Evolutionary conservation across 2,797 vertebrate species (phyloP).

Genomic region (Oophaga sylvatica): DNA sequence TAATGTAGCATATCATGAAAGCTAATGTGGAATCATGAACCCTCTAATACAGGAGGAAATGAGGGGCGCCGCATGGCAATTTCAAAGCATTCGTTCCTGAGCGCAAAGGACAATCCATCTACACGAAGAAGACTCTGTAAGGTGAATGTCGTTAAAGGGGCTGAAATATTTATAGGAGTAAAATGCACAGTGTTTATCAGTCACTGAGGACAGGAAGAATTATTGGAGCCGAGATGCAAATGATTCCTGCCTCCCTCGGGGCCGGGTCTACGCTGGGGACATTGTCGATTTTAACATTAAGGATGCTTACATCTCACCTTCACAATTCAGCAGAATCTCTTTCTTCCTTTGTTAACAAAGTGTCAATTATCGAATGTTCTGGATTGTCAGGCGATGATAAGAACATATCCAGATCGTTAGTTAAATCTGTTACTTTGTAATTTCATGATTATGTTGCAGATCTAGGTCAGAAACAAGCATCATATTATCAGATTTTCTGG

Average conservation of each 20-base stretch:
- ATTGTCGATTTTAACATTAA: not conserved
- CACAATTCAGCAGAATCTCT: not conserved
- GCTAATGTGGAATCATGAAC: too few species aligned
- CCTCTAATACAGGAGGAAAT: too few species aligned
- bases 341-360: not conserved
- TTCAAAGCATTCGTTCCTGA: not conserved
- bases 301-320: not conserved
- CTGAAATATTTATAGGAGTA: constrained; percentile 41
- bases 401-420: not conserved
- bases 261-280: not conserved
- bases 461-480: too few species aligned
- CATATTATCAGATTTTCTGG: too few species aligned
- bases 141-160: constrained; percentile 25
- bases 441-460: too few species aligned
- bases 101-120: not conserved
- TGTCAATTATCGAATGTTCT: not conserved
- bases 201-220: not conserved
- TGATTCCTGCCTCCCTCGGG: not conserved
- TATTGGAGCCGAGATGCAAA: constrained; percentile 17
- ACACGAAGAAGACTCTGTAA: not conserved
- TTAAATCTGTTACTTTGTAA: too few species aligned
- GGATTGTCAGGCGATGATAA: not conserved
- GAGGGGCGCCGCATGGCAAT: too few species aligned
- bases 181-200: constrained; percentile 12
- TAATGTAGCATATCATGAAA: not conserved